A percentile compares a stretch with the other conserved stretches of the same genome.
Evolutionary conservation across 1,140 invertebrate genomes (phyloP).

Genomic region (Rhizoglyphus robini): DNA sequence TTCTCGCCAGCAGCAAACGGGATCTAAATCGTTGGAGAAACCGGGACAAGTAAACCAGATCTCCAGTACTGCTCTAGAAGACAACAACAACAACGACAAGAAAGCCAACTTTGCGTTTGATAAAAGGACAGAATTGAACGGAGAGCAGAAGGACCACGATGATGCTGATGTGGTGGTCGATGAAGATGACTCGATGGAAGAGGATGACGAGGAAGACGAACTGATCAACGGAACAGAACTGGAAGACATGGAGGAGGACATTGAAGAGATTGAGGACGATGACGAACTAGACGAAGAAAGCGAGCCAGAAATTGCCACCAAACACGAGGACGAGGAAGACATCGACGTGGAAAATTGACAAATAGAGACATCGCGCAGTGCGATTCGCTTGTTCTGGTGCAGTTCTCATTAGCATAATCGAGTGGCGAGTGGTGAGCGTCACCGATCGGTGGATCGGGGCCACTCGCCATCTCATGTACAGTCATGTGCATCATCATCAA

Average conservation of each 20-base stretch:
- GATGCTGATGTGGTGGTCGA: not conserved
- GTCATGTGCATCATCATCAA: too few relatives aligned
- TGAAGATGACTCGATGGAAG: not conserved
- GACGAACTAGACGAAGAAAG: not conserved
- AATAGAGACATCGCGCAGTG: too few relatives aligned
- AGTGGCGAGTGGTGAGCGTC: too few relatives aligned
- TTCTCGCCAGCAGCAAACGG: not conserved
- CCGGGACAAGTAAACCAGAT: not conserved
- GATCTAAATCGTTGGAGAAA: not conserved
- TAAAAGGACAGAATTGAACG: not conserved
- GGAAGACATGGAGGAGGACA: not conserved
- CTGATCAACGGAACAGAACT: not conserved
- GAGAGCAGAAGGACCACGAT: not conserved
- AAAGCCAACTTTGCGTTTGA: not conserved
- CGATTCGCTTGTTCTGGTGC: too few relatives aligned
- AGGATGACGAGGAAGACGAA: not conserved
- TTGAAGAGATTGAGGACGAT: not conserved
- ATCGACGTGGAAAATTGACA: conserved; percentile 8
- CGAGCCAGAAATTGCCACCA: not conserved
- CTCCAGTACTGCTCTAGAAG: not conserved
- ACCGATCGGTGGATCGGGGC: too few relatives aligned
- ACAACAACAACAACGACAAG: not conserved
- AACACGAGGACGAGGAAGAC: conserved; percentile 1
- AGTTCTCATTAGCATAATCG: too few relatives aligned
- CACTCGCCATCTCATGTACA: too few relatives aligned